Evolutionary conservation across 35 echinoderm and acorn worm species (phyloP).

Genomic region (Stichopus chloronotus): DNA sequence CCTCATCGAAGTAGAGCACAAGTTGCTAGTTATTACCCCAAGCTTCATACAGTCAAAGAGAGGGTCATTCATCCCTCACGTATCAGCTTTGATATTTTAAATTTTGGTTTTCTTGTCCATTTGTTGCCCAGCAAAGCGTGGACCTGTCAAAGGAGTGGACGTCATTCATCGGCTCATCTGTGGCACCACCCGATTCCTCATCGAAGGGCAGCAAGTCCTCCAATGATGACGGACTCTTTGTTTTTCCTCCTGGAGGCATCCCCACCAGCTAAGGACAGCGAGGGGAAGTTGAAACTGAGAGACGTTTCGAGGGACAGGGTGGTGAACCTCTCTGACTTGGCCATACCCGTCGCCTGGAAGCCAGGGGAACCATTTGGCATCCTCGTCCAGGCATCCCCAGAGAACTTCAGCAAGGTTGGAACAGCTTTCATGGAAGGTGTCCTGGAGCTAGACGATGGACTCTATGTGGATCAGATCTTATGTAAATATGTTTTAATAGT

Average conservation of each 20-base stretch:
- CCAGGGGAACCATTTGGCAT: slow-evolving; percentile 95
- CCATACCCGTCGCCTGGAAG: slow-evolving; percentile 91
- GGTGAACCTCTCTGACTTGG: slow-evolving; percentile 85
- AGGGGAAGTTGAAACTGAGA: slow-evolving; percentile 65
- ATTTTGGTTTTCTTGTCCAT: too few species aligned
- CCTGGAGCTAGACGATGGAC: slow-evolving; percentile 90
- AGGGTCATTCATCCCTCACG: too few species aligned
- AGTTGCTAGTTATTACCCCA: too few species aligned
- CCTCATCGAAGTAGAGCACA: too few species aligned
- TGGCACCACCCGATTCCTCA: slow-evolving; percentile 29
- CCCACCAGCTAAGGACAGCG: slow-evolving; percentile 75
- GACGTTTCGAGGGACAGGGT: slow-evolving; percentile 75
- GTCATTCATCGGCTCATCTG: slow-evolving; percentile 81
- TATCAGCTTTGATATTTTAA: too few species aligned
- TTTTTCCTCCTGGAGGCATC: slow-evolving; percentile 90
- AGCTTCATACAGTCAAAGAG: too few species aligned
- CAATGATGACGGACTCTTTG: slow-evolving; percentile 36
- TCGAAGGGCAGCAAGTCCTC: neutral
- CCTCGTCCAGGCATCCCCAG: slow-evolving; percentile 74
- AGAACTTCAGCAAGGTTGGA: slow-evolving; percentile 84
- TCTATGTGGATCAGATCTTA: slow-evolving; percentile 91
- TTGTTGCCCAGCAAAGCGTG: slow-evolving; percentile 74
- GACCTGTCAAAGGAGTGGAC: slow-evolving; percentile 95
- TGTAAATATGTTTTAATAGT: slow-evolving; percentile 61
- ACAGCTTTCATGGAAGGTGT: slow-evolving; percentile 90